Evolutionary conservation across 2,797 vertebrate genomes (phyloP).

Genomic region (Scolopax rusticola): DNA sequence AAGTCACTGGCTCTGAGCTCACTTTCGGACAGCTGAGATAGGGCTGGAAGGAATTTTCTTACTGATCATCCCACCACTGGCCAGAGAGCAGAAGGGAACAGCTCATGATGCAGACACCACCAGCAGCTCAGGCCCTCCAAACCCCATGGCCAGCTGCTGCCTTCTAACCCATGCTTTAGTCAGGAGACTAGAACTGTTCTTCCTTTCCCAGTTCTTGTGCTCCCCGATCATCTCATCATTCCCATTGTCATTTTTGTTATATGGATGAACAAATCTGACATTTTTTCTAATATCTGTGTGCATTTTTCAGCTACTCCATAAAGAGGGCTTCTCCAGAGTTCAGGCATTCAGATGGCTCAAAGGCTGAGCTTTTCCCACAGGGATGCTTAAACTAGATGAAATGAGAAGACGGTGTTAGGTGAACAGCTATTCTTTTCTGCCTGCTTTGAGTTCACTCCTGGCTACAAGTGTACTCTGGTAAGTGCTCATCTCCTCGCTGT

Average conservation of each 20-base stretch:
- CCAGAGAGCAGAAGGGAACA: background rate
- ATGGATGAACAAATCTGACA: background rate
- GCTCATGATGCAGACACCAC: background rate
- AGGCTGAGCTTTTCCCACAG: background rate
- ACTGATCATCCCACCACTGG: background rate
- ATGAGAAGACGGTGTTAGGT: background rate
- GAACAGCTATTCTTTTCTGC: background rate
- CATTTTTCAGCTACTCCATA: background rate
- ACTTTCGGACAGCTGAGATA: background rate
- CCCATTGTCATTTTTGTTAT: background rate
- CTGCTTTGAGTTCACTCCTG: background rate
- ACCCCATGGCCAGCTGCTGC: background rate
- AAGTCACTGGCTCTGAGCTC: background rate
- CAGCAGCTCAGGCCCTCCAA: background rate
- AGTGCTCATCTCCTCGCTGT: background rate
- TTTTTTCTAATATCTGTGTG: background rate
- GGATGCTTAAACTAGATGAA: background rate
- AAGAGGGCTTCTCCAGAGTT: background rate
- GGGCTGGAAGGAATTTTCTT: background rate
- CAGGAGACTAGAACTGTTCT: background rate
- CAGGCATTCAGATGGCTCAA: background rate
- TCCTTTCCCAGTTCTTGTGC: background rate
- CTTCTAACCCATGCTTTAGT: background rate
- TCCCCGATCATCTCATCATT: background rate
- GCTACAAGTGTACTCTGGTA: background rate